Percentiles rank a stretch among this genome's conserved stretches.
Conservation (phyloP, 2,113 vertebrate species). For the Bostrychus sinensis region DNA sequence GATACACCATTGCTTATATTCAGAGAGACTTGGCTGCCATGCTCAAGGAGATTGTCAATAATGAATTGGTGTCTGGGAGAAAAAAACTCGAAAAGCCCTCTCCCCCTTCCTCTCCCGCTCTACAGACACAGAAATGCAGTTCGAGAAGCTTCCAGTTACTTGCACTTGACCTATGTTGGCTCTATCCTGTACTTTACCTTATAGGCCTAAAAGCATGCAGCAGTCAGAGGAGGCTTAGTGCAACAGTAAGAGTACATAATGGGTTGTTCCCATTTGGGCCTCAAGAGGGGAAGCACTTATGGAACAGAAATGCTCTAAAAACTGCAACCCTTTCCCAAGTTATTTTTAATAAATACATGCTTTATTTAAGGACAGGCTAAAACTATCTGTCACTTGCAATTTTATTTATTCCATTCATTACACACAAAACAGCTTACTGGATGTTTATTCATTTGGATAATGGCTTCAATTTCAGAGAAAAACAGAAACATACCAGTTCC, state of each 20-base stretch:
- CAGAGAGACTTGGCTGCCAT: conserved; percentile 29
- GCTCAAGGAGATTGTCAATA: conserved; percentile 55
- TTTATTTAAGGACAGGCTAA: background rate
- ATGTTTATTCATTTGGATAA: no score
- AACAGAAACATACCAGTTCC: no score
- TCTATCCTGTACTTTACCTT: conserved; percentile 26
- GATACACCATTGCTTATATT: conserved; percentile 49
- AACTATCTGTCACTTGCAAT: no score
- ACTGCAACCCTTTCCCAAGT: background rate
- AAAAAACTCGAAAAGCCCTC: conserved; percentile 29
- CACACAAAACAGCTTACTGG: background rate
- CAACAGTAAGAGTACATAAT: conserved; percentile 28
- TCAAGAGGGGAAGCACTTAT: conserved; percentile 4
- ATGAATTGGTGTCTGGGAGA: conserved; percentile 46
- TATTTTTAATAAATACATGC: background rate
- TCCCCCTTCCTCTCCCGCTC: background rate
- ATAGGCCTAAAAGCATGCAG: conserved; percentile 43
- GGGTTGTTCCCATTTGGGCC: conserved; percentile 18
- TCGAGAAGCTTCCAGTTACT: conserved; percentile 29
- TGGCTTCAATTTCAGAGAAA: no score
- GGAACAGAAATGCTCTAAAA: background rate
- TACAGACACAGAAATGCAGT: conserved; percentile 1
- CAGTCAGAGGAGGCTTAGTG: conserved; percentile 28
- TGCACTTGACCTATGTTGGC: conserved; percentile 14
- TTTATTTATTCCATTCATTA: background rate